Percentiles rank a stretch among this genome's conserved stretches.
phyloP scores from a whole-genome alignment of 2,113 vertebrate species.

The Hemichromis elongatus region DNA sequence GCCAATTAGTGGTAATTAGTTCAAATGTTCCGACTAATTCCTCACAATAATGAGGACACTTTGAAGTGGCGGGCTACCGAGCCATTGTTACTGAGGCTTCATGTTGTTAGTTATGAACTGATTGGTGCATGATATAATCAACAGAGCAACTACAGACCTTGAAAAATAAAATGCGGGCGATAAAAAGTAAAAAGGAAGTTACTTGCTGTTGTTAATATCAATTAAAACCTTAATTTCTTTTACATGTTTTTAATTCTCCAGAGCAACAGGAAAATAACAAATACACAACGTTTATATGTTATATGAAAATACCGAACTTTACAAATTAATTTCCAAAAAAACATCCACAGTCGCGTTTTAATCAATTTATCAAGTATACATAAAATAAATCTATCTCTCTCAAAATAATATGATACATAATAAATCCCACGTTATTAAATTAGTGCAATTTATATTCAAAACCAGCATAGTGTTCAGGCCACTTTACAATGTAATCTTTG shows the following conservation, averaged over 20 bases:
- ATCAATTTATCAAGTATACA: background rate
- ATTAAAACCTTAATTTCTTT: background rate
- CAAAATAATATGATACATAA: background rate
- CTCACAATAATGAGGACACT: conserved; percentile 62
- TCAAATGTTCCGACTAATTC: conserved; percentile 68
- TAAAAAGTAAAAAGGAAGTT: background rate
- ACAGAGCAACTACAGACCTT: background rate
- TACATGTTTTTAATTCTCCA: background rate
- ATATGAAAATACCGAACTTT: background rate
- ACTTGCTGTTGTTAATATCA: background rate
- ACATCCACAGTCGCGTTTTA: background rate
- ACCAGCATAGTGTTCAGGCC: background rate
- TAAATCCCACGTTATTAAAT: background rate
- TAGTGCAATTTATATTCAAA: background rate
- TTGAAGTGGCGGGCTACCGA: conserved; percentile 42
- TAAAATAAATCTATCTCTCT: background rate
- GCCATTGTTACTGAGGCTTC: conserved; percentile 45
- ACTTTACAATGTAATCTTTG: background rate
- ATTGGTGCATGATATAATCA: conserved; percentile 27
- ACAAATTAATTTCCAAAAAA: background rate
- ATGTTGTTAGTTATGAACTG: conserved; percentile 37
- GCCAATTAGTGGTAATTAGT: conserved; percentile 75
- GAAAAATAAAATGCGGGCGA: background rate
- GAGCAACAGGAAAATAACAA: background rate
- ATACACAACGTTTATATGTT: background rate